A percentile compares a stretch with the other conserved stretches of the same genome.
phyloP scores from a whole-genome alignment of 1,140 invertebrate species.

The Holcopasites calliopsidis region DNA sequence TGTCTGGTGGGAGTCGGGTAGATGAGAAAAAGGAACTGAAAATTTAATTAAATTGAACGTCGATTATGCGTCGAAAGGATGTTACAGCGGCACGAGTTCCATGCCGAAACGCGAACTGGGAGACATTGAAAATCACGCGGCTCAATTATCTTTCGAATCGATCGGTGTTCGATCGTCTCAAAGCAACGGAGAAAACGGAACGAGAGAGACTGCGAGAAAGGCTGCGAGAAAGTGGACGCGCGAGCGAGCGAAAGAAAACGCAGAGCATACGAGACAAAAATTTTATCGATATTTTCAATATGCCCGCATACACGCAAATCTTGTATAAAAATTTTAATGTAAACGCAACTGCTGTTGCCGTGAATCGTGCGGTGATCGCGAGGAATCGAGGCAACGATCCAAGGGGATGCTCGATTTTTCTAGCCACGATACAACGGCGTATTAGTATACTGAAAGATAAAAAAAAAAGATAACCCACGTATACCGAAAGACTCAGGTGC shows the following conservation, averaged over 20 bases:
- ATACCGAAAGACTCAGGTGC: conserved; percentile 79
- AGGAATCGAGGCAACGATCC: neutral
- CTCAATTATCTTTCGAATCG: conserved; percentile 13
- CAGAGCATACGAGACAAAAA: conserved; percentile 57
- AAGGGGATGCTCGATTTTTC: conserved; percentile 13
- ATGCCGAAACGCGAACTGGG: conserved; percentile 15
- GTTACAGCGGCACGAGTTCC: conserved; percentile 4
- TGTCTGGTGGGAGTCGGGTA: conserved; percentile 2
- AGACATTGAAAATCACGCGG: neutral
- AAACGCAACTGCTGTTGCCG: conserved; percentile 57
- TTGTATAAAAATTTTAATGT: conserved; percentile 71
- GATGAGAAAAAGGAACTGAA: conserved; percentile 14
- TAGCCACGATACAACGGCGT: conserved; percentile 54
- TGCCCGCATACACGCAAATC: conserved; percentile 66
- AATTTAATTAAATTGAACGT: conserved; percentile 53
- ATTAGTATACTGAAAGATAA: conserved; percentile 75
- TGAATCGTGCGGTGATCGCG: conserved; percentile 20
- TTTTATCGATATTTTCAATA: conserved; percentile 73
- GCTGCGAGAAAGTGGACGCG: conserved; percentile 37
- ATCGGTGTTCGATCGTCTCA: conserved; percentile 19
- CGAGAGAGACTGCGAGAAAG: neutral
- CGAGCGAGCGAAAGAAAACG: conserved; percentile 23
- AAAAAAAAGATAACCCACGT: conserved; percentile 73
- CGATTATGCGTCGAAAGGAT: conserved; percentile 25
- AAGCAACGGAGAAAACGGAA: conserved; percentile 2